These are phyloP conservation scores for Eumaeus atala DNA, from an alignment of 1,140 invertebrate genomes.

Conservation along the genomic window DNA sequence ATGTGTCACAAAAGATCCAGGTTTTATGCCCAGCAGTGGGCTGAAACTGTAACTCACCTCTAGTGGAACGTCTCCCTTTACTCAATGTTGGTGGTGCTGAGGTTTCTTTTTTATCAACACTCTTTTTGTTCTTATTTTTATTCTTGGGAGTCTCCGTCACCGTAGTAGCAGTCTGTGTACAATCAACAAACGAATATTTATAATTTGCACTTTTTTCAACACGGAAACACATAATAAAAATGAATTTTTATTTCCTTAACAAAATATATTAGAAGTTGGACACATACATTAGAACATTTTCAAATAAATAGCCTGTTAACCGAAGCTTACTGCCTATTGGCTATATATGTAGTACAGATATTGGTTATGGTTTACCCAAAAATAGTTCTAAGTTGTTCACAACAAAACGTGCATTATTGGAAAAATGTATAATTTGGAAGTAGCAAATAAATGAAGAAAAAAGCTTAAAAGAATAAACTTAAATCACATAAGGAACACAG, in stretches of 20 bases:
- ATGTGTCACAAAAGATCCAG: too few relatives aligned
- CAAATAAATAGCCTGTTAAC: too few relatives aligned
- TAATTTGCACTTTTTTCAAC: background rate
- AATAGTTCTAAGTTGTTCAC: too few relatives aligned
- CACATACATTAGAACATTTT: too few relatives aligned
- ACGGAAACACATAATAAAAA: too few relatives aligned
- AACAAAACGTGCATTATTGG: too few relatives aligned
- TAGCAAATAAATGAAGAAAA: slow-evolving; percentile 11
- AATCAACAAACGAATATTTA: background rate
- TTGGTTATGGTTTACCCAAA: too few relatives aligned
- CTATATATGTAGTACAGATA: too few relatives aligned
- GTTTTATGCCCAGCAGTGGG: too few relatives aligned
- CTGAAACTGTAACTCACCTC: background rate
- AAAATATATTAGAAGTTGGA: too few relatives aligned
- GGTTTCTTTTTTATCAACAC: slow-evolving; percentile 28
- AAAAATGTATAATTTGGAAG: background rate
- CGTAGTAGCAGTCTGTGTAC: slow-evolving; percentile 54
- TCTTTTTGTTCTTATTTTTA: slow-evolving; percentile 24
- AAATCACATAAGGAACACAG: slow-evolving; percentile 6
- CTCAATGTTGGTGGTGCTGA: background rate
- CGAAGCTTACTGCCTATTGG: too few relatives aligned
- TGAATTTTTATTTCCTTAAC: too few relatives aligned
- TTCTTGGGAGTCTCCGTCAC: slow-evolving; percentile 44
- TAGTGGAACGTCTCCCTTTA: background rate
- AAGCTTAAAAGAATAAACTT: slow-evolving; percentile 8